phyloP scores from a whole-genome alignment of 1,140 invertebrate genomes.

The Drosophila baimaii region DNA sequence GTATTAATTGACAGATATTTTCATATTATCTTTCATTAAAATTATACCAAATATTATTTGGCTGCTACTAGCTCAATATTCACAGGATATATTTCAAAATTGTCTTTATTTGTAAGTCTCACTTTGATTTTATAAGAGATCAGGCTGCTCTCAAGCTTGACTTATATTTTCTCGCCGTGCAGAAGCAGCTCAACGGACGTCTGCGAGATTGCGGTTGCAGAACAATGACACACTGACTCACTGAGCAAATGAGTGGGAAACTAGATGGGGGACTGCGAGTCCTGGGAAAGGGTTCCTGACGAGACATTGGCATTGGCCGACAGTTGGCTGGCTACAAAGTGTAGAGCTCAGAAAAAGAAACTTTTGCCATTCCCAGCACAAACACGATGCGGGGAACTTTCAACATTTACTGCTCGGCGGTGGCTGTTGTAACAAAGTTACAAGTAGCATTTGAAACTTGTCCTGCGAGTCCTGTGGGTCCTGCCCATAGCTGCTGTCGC shows the following conservation, averaged over 20 bases:
- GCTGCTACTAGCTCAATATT: background rate
- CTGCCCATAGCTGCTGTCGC: slow-evolving; percentile 35
- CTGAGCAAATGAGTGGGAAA: slow-evolving; percentile 47
- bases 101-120: background rate
- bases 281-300: slow-evolving; percentile 17
- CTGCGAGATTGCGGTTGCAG: slow-evolving; percentile 37
- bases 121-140: background rate
- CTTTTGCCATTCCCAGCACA: slow-evolving; percentile 55
- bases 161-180: slow-evolving; percentile 8
- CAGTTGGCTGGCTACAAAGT: slow-evolving; percentile 53
- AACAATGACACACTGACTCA: slow-evolving; percentile 40
- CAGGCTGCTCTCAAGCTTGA: no score
- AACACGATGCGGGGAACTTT: slow-evolving; percentile 55
- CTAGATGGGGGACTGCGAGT: background rate
- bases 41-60: background rate
- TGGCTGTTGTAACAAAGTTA: slow-evolving; percentile 70
- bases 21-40: no score
- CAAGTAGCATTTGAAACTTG: slow-evolving; percentile 81
- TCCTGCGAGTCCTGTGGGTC: slow-evolving; percentile 44
- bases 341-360: slow-evolving; percentile 46
- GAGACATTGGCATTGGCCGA: slow-evolving; percentile 54
- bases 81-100: background rate
- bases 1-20: no score
- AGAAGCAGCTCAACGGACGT: slow-evolving; percentile 29
- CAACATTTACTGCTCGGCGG: slow-evolving; percentile 54